A percentile compares a stretch with the other conserved stretches of the same genome.
Conservation (phyloP, 2,113 vertebrate genomes). For the Amphiprion ocellaris region DNA sequence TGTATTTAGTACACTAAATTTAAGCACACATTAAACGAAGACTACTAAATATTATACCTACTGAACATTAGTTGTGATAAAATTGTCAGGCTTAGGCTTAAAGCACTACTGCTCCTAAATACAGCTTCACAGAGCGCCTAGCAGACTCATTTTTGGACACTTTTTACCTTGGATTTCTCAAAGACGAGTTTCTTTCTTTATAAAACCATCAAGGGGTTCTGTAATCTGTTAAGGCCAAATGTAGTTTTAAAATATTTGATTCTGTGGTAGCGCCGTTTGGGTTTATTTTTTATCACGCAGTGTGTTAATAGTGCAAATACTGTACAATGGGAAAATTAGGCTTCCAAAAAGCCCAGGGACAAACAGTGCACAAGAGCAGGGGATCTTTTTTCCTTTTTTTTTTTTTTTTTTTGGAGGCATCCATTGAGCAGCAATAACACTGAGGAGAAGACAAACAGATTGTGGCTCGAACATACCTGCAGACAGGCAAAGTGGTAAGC, state of each 20-base stretch:
- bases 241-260: neutral
- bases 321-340: neutral
- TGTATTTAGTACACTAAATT: too few relatives aligned
- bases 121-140: neutral
- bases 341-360: conserved; percentile 22
- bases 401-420: neutral
- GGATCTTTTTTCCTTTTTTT: neutral
- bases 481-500: conserved; percentile 20
- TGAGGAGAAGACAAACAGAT: conserved; percentile 13
- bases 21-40: too few relatives aligned
- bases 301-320: conserved; percentile 18
- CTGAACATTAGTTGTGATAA: neutral
- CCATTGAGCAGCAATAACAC: conserved; percentile 5
- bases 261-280: neutral
- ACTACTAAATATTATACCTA: neutral
- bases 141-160: neutral
- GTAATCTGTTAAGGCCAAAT: neutral
- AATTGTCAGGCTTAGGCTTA: neutral
- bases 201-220: neutral
- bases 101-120: neutral
- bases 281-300: neutral
- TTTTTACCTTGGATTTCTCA: neutral
- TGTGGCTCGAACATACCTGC: neutral
- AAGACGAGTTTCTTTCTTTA: neutral
- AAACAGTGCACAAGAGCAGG: neutral